Percentiles rank a stretch among this genome's conserved stretches.
Evolutionary conservation across 2,113 vertebrate genomes (phyloP).

Genomic region (Hippoglossus stenolepis): DNA sequence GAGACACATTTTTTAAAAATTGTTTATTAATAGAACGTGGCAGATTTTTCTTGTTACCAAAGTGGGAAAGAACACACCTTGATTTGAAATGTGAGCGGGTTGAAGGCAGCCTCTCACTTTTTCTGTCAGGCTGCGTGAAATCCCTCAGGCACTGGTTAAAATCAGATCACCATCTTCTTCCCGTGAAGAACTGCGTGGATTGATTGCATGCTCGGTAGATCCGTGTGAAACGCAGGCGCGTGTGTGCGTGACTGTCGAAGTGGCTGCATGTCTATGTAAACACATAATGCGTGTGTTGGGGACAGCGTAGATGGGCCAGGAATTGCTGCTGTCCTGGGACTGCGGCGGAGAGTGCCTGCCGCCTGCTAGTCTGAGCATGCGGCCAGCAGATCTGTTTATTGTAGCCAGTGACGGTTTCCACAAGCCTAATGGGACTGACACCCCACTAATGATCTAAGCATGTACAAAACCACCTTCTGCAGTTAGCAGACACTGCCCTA

Average conservation of each 20-base stretch:
- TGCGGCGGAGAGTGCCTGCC: constrained; percentile 72
- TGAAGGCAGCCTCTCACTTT: constrained; percentile 29
- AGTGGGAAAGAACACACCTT: constrained; percentile 46
- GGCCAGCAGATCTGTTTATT: constrained; percentile 94
- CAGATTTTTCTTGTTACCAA: constrained; percentile 52
- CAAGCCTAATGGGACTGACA: constrained; percentile 95
- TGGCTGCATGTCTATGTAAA: constrained; percentile 44
- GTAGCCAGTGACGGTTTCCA: constrained; percentile 94
- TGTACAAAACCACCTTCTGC: constrained; percentile 92
- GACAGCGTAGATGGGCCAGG: constrained; percentile 66
- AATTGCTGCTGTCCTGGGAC: constrained; percentile 68
- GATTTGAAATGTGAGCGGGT: constrained; percentile 46
- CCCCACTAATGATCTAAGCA: constrained; percentile 93
- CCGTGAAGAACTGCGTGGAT: constrained; percentile 40
- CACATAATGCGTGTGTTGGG: constrained; percentile 57
- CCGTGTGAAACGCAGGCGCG: background rate
- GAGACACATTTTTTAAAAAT: constrained; percentile 30
- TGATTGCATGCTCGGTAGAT: constrained; percentile 44
- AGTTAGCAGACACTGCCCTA: constrained; percentile 90
- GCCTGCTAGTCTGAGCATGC: constrained; percentile 88
- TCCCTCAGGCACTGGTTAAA: constrained; percentile 54
- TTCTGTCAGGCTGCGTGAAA: background rate
- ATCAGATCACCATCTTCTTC: constrained; percentile 47
- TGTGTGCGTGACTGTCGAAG: background rate
- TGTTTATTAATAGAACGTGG: constrained; percentile 52